Conservation (phyloP, 2,113 vertebrate species). For the Sinocyclocheilus maitianheensis region DNA sequence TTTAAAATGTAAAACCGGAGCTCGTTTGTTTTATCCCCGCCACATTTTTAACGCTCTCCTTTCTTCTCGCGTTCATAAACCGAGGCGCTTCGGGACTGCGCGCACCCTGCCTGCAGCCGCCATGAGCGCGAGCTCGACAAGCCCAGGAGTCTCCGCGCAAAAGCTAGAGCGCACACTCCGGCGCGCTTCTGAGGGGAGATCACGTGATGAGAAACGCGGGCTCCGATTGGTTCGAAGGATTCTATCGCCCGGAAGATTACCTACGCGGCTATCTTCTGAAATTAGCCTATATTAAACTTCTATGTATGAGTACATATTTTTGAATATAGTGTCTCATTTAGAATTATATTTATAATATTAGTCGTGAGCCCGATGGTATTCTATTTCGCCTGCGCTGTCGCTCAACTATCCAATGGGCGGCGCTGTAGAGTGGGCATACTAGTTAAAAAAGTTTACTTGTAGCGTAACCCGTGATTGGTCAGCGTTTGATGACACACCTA, state of each 20-base stretch:
- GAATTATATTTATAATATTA: neutral
- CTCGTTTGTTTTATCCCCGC: constrained; percentile 70
- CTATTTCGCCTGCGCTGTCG: no score
- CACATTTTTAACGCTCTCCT: constrained; percentile 68
- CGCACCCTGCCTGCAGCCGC: constrained; percentile 73
- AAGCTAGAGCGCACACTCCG: neutral
- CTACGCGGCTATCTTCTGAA: no score
- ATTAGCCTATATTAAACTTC: neutral
- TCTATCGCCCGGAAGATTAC: no score
- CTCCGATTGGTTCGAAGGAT: neutral
- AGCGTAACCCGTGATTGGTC: constrained; percentile 65
- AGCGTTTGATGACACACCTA: constrained; percentile 35
- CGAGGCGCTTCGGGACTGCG: constrained; percentile 70
- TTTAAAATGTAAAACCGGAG: constrained; percentile 68
- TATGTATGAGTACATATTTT: neutral
- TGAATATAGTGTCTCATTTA: neutral
- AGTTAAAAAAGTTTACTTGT: neutral
- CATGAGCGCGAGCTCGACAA: constrained; percentile 64
- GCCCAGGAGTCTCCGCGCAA: neutral
- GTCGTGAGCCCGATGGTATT: neutral
- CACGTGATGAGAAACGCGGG: neutral
- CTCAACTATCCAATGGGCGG: no score
- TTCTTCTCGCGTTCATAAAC: constrained; percentile 67
- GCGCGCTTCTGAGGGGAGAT: neutral
- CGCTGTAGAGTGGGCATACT: constrained; percentile 2